A percentile compares a stretch with the other conserved stretches of the same genome.
Evolutionary conservation across 2,113 vertebrate species (phyloP).

Genomic region (Cisticola juncidis): DNA sequence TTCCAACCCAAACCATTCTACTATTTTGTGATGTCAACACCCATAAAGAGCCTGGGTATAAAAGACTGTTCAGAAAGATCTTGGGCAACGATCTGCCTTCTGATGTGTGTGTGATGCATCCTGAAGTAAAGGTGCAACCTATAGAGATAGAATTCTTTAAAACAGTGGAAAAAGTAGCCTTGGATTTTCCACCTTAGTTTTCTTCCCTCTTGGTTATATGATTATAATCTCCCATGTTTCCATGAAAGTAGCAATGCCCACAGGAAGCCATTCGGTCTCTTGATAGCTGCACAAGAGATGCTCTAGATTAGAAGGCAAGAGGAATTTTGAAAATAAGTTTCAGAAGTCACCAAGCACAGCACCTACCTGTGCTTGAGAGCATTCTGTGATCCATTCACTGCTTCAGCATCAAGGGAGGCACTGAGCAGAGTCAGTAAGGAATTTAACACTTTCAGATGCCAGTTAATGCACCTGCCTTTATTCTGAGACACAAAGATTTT

Average conservation of each 20-base stretch:
- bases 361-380: neutral
- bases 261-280: neutral
- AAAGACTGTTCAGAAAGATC: neutral
- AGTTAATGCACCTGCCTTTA: neutral
- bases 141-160: neutral
- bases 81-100: neutral
- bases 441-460: neutral
- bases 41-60: neutral
- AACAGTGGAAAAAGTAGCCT: neutral
- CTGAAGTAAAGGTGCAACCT: neutral
- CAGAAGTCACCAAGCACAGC: neutral
- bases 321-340: neutral
- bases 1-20: neutral
- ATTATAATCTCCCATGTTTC: neutral
- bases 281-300: neutral
- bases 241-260: neutral
- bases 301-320: neutral
- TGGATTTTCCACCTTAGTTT: neutral
- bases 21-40: neutral
- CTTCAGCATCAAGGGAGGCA: neutral
- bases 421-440: rapidly evolving
- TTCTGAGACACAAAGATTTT: neutral
- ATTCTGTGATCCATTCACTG: neutral
- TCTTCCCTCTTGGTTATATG: neutral
- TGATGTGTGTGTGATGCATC: neutral